Percentiles rank a stretch among this genome's conserved stretches.
Conservation (phyloP, 2,888 invertebrate genomes). For the Apocheima hispidaria region DNA sequence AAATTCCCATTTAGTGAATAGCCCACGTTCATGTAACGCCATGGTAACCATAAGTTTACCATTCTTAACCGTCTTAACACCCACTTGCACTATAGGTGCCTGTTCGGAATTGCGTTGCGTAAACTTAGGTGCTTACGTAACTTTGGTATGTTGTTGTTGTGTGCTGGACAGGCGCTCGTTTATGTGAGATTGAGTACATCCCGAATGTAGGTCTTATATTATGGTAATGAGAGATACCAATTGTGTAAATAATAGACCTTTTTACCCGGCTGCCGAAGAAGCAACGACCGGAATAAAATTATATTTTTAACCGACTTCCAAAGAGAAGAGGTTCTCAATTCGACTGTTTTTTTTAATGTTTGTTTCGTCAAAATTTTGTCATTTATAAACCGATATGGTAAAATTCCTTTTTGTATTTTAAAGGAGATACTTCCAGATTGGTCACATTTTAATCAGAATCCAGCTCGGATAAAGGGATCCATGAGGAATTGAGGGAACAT, state of each 20-base stretch:
- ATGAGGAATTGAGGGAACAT: too few relatives aligned
- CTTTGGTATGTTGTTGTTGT: constrained; percentile 6
- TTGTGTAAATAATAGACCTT: background rate
- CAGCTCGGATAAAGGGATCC: too few relatives aligned
- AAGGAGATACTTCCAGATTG: too few relatives aligned
- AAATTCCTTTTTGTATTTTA: too few relatives aligned
- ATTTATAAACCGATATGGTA: too few relatives aligned
- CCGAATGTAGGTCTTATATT: constrained; percentile 2
- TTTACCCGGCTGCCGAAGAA: background rate
- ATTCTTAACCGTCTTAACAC: constrained; percentile 10
- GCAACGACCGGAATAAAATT: background rate
- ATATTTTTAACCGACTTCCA: too few relatives aligned
- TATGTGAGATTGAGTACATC: constrained; percentile 2
- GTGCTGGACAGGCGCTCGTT: constrained; percentile 9
- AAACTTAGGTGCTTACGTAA: constrained; percentile 12
- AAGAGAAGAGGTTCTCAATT: too few relatives aligned
- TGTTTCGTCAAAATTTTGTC: too few relatives aligned
- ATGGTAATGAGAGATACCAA: background rate
- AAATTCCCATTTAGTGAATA: constrained; percentile 2
- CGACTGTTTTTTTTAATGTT: too few relatives aligned
- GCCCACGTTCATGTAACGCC: constrained; percentile 12
- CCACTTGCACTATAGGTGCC: constrained; percentile 13
- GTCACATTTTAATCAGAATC: too few relatives aligned
- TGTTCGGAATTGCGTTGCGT: constrained; percentile 19
- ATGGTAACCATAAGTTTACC: constrained; percentile 9